Base-by-base conservation (phyloP, 2,888 invertebrate species). In the Anarsia innoxiella region DNA sequence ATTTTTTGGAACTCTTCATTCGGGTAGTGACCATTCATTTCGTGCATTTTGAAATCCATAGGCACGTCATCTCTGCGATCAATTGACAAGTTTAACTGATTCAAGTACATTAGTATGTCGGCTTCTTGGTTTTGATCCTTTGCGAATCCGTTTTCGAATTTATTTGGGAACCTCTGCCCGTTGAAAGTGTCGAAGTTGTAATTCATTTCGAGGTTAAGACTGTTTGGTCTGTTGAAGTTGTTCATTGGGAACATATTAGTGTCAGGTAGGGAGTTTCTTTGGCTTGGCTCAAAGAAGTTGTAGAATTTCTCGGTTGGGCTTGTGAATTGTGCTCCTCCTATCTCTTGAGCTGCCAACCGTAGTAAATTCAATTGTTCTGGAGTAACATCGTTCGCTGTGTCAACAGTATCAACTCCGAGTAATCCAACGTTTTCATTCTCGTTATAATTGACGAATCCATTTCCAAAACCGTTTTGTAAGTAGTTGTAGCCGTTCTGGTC, bases 271-370 rank as follows among this genome's bases (percentile, higher is more conserved):
- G 83, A 80, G 51, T 77, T 79, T 63, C 83, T 80, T 71, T 82
- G 82, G 72, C 56, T 79, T 23, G 73, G 72, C 53, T 83, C 83
- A 53, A 74, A 83, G 65, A 75, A 83, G 50, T 80, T 79, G 53
- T 75, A 82, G 51, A 56, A 75, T 59, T 77, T 79, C 25, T 75
- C 73, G 38, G 63, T 78, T 1, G 75, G 75, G 39, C 59, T 74
- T 23, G 73, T 51, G 57, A 83, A 83, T 43, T 84, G 84, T 2
- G 84, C 83, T 2, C 83, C 83, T 2, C 84, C 80, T 1, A 85
- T 82, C 50, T 85, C 80, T 57, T 85, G 85, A 2, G 86, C 83
- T n/a, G 86, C 86, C 12, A 86, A 56, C 49, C 84, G 67, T 39
- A 86, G 61, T 29, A 86, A 49, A 46, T 85, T 85, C 0, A 86